Evolutionary conservation across 2,888 invertebrate genomes (phyloP), one percentile per base, ranked within the genome.

Genomic region (Dromius quadrimaculatus): DNA sequence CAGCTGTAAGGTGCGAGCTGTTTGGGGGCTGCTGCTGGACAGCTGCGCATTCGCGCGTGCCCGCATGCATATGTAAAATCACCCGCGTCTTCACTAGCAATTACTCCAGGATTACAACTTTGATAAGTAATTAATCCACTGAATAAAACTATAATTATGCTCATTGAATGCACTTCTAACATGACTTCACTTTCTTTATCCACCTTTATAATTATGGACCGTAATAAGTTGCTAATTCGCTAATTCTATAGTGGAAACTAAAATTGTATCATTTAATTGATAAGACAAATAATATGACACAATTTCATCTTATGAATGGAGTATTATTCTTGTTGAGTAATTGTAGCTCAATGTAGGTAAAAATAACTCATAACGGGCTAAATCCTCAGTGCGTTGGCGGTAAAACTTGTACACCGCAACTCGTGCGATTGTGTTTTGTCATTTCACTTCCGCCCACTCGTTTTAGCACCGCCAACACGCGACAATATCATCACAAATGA

Each of bases 361-460:
- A 54, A 54, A 54, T 23, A 32, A 13, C 28, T 54, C 11, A 4
- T 54, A 54, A 54, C 50, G 50, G 50, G 28, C 8, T 54, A 11
- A 23, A 54, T 54, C 28, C 23, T 5, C 4, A 11, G 9, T 23
- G 50, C 28, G 50, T 54, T 8, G 50, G 50, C 28, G 50, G 5
- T 47, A 11, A 13, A 47, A 47, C 47, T 19, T 54, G 28, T 20
- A 11, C 22, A 1, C 22, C 6, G 1, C 47, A 23, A 20, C 11
- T 3, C n/a, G 11, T 13, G 28, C 28, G 50, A 54, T 54, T 54
- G 50, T 54, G 28, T 54, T 54, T 54, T 54, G 75, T 76, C 76
- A 76, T 76, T 74, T 73, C 66, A 74, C 75, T 76, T 76, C 76
- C 76, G 74, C 75, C 75, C 75, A 76, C 76, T 74, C 73, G 74